These are phyloP conservation scores for Flexamia atlantica DNA, from an alignment of 2,888 invertebrate genomes.

Conservation along the genomic window DNA sequence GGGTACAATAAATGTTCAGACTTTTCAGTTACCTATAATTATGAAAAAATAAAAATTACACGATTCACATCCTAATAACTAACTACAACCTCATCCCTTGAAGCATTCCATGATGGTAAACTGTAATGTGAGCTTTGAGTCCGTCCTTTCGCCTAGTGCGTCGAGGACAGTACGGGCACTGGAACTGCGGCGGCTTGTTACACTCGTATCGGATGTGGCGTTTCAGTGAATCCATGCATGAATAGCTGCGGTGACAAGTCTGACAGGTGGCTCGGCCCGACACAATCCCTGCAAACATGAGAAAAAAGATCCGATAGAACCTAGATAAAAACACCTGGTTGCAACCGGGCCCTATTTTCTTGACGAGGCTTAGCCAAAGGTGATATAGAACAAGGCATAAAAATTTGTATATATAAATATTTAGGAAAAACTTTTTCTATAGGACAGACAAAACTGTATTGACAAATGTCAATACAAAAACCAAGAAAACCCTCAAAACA, in stretches of 20 bases:
- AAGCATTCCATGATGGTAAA: constrained; percentile 40
- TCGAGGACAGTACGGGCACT: constrained; percentile 72
- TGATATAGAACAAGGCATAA: too few relatives aligned
- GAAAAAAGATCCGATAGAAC: background rate
- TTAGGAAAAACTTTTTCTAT: too few relatives aligned
- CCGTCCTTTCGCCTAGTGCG: constrained; percentile 66
- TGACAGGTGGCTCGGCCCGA: constrained; percentile 15
- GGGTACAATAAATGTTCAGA: too few relatives aligned
- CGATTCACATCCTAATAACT: background rate
- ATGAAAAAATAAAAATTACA: too few relatives aligned
- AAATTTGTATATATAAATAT: too few relatives aligned
- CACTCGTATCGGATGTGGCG: constrained; percentile 73
- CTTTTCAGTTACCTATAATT: too few relatives aligned
- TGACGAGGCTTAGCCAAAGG: too few relatives aligned
- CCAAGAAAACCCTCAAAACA: background rate
- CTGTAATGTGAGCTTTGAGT: constrained; percentile 63
- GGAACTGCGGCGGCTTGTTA: constrained; percentile 73
- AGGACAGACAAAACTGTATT: too few relatives aligned
- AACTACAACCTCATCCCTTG: background rate
- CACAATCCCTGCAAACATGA: background rate
- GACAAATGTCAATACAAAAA: too few relatives aligned
- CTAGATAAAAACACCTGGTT: background rate
- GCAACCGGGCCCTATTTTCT: too few relatives aligned
- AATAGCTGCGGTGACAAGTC: constrained; percentile 70
- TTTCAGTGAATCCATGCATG: constrained; percentile 72